Conservation (phyloP, 2,888 invertebrate species). For the Hypselothyrea guttata region DNA sequence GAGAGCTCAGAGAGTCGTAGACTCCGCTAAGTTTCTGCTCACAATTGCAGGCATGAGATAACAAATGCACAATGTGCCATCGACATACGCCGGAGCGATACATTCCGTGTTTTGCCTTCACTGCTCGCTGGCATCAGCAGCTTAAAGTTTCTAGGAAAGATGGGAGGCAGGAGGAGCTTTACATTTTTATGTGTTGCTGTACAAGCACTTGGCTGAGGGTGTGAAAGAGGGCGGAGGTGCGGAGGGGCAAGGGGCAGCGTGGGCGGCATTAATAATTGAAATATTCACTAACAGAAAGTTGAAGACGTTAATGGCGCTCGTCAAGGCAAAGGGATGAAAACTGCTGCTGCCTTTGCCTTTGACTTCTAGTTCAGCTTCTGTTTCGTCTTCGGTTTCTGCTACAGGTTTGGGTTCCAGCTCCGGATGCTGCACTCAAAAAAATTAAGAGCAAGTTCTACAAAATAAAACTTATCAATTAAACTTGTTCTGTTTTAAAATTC, state of each 20-base stretch:
- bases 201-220: slow-evolving; percentile 31
- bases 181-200: slow-evolving; percentile 64
- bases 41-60: slow-evolving; percentile 64
- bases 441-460: too few species aligned
- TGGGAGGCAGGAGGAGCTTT: slow-evolving; percentile 49
- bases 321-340: slow-evolving; percentile 57
- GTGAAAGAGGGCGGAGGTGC: slow-evolving; percentile 2
- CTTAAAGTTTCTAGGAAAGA: slow-evolving; percentile 52
- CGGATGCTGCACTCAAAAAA: too few species aligned
- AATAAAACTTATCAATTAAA: too few species aligned
- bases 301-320: slow-evolving; percentile 75
- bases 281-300: slow-evolving; percentile 79
- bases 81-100: slow-evolving; percentile 45
- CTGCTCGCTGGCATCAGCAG: slow-evolving; percentile 46
- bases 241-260: slow-evolving; percentile 23
- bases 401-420: background rate
- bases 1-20: background rate
- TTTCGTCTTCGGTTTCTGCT: too few species aligned
- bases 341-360: slow-evolving; percentile 24
- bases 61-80: slow-evolving; percentile 72
- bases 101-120: slow-evolving; percentile 7
- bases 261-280: slow-evolving; percentile 76
- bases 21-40: slow-evolving; percentile 42
- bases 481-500: too few species aligned
- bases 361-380: slow-evolving; percentile 16